These are phyloP conservation scores for Lepidothrix coronata DNA, from an alignment of 2,113 vertebrate species.

Conservation along the genomic window DNA sequence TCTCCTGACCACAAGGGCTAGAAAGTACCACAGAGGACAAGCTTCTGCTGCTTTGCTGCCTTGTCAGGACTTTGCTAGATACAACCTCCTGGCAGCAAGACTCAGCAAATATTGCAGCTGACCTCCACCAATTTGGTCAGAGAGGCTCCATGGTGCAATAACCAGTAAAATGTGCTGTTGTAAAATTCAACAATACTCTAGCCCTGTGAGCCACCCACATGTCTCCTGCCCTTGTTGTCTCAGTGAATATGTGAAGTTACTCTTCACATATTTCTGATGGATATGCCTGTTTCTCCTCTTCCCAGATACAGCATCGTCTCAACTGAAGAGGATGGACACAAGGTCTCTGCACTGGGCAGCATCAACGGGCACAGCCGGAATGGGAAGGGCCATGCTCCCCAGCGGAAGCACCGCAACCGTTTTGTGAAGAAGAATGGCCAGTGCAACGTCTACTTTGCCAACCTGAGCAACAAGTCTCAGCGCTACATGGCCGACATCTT, in stretches of 20 bases:
- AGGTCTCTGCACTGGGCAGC: slow-evolving; percentile 75
- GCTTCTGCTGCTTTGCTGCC: background rate
- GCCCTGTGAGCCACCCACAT: background rate
- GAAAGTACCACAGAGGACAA: background rate
- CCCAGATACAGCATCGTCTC: slow-evolving; percentile 86
- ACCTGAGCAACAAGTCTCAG: slow-evolving; percentile 92
- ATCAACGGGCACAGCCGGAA: slow-evolving; percentile 79
- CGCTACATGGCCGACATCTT: slow-evolving; percentile 97
- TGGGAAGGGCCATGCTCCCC: slow-evolving; percentile 78
- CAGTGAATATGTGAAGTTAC: background rate
- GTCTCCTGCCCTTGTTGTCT: background rate
- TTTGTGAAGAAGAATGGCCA: slow-evolving; percentile 98
- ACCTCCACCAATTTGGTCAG: background rate
- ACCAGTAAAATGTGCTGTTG: background rate
- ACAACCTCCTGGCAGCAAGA: background rate
- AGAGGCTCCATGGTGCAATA: background rate
- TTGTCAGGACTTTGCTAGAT: background rate
- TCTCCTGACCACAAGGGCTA: background rate
- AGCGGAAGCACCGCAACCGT: slow-evolving; percentile 87
- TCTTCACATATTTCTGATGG: background rate
- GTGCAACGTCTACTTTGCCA: slow-evolving; percentile 93
- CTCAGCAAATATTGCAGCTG: background rate
- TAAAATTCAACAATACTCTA: background rate
- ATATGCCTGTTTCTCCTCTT: background rate
- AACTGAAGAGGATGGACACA: slow-evolving; percentile 83